Evolutionary conservation across 2,797 vertebrate genomes (phyloP).

Genomic region (Schizothorax lantsangensis): DNA sequence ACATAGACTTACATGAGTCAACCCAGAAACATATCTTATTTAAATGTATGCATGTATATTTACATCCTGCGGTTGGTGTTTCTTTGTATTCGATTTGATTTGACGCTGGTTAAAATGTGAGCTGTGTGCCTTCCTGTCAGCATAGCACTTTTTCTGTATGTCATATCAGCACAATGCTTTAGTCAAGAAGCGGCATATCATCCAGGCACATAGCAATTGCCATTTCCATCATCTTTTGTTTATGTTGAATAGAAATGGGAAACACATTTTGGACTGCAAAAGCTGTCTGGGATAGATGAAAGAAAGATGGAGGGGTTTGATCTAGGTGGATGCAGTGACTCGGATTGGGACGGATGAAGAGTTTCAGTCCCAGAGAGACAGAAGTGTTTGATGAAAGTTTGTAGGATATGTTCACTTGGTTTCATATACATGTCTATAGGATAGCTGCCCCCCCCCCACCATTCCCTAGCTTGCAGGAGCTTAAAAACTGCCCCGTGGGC

Average conservation of each 20-base stretch:
- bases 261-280: constrained; percentile 35
- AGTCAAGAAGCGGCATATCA: constrained; percentile 13
- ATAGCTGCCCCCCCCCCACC: constrained; percentile 39
- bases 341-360: constrained; percentile 17
- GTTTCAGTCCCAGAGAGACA: constrained; percentile 16
- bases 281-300: constrained; percentile 41
- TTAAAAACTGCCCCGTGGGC: constrained; percentile 63
- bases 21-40: neutral
- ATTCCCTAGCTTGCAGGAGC: constrained; percentile 64
- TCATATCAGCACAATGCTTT: constrained; percentile 32
- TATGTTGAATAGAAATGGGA: constrained; percentile 47
- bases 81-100: neutral
- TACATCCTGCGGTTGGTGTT: constrained; percentile 4
- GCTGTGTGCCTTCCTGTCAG: constrained; percentile 20
- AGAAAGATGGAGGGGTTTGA: constrained; percentile 38
- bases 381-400: constrained; percentile 36
- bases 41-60: constrained; percentile 32
- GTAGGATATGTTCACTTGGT: constrained; percentile 32
- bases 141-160: constrained; percentile 18
- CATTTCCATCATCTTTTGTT: constrained; percentile 40
- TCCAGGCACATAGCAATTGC: constrained; percentile 12
- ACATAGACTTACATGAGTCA: neutral
- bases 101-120: constrained; percentile 24
- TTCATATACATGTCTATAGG: constrained; percentile 65
- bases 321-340: constrained; percentile 43